Conservation (phyloP, 1,140 invertebrate genomes). For the Cherax destructor region DNA sequence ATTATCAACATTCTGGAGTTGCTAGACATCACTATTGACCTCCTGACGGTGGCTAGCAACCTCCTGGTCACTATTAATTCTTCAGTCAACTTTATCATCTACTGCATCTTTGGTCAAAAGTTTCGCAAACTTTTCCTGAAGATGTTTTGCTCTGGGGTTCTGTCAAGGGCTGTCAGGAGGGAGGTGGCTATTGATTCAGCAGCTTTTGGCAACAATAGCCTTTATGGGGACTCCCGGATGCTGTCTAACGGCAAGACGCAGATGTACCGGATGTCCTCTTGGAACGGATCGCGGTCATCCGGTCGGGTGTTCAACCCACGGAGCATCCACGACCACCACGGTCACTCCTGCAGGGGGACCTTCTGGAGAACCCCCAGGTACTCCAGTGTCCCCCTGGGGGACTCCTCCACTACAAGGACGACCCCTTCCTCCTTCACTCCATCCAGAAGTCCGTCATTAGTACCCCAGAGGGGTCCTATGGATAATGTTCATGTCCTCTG, state of each 20-base stretch:
- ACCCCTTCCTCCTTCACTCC: conserved; percentile 22
- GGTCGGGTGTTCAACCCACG: conserved; percentile 2
- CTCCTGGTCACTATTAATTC: conserved; percentile 82
- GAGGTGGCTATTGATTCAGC: conserved; percentile 27
- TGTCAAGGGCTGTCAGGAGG: background rate
- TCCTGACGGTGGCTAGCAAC: conserved; percentile 80
- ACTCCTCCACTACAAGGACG: background rate
- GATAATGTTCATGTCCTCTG: conserved; percentile 27
- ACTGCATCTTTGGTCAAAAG: conserved; percentile 77
- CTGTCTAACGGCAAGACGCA: conserved; percentile 39
- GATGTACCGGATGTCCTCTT: conserved; percentile 29
- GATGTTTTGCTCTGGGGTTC: conserved; percentile 83
- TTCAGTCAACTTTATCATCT: too few species aligned
- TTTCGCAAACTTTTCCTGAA: conserved; percentile 93
- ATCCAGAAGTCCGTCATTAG: background rate
- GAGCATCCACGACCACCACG: conserved; percentile 3
- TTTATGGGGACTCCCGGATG: conserved; percentile 58
- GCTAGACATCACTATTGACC: conserved; percentile 64
- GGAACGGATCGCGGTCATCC: conserved; percentile 19
- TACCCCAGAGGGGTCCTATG: conserved; percentile 19
- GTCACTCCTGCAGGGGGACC: too few species aligned
- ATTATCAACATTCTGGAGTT: conserved; percentile 76
- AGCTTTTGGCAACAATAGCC: conserved; percentile 44
- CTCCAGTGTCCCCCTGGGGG: conserved; percentile 26
- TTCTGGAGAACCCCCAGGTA: conserved; percentile 32